Conservation (phyloP, 2,888 invertebrate species). For the Chymomyza procnemis region DNA sequence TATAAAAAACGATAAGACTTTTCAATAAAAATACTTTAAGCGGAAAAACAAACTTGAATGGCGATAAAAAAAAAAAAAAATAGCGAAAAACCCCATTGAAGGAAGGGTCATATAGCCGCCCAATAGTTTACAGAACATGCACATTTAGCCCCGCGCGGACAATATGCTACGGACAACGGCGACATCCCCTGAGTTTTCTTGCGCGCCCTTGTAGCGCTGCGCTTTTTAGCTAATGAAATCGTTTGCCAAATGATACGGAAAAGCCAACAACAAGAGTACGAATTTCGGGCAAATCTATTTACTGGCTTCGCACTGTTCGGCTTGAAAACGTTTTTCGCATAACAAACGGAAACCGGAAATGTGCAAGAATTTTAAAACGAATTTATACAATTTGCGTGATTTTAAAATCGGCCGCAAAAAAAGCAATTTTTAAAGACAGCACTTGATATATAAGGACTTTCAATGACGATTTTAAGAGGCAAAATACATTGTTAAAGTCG, state of each 20-base stretch:
- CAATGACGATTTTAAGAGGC: too few relatives aligned
- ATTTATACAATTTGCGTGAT: constrained; percentile 28
- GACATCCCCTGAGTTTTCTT: constrained; percentile 25
- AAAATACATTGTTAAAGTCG: constrained; percentile 7
- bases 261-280: constrained; percentile 55
- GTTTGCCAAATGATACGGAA: constrained; percentile 76
- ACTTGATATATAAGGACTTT: neutral
- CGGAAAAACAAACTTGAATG: constrained; percentile 77
- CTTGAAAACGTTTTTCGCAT: neutral
- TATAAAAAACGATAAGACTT: constrained; percentile 73
- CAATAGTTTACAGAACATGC: constrained; percentile 16
- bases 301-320: constrained; percentile 12
- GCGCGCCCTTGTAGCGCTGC: constrained; percentile 22
- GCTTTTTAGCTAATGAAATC: constrained; percentile 76
- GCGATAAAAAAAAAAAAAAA: constrained; percentile 54
- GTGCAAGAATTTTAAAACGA: constrained; percentile 51
- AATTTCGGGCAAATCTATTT: neutral
- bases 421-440: constrained; percentile 65
- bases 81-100: too few relatives aligned
- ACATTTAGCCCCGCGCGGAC: constrained; percentile 23
- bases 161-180: neutral
- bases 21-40: constrained; percentile 76
- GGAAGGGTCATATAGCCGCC: constrained; percentile 16
- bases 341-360: constrained; percentile 68
- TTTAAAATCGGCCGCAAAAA: constrained; percentile 40